Conservation (phyloP, 2,797 vertebrate species). For the Selene dorsalis region DNA sequence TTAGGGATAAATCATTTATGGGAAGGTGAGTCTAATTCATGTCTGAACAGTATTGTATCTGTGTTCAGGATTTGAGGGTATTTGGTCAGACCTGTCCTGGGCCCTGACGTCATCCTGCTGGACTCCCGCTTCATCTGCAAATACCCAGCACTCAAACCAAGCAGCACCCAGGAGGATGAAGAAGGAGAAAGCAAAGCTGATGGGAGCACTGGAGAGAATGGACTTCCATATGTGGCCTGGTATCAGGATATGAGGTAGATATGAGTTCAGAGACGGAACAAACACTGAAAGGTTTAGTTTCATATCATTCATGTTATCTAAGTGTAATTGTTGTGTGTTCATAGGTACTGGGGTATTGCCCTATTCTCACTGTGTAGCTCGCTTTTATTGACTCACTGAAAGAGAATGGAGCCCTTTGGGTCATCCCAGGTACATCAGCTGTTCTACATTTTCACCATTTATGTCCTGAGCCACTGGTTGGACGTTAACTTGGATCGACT, state of each 20-base stretch:
- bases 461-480: background rate
- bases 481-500: too few species aligned
- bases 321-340: too few species aligned
- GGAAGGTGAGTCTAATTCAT: too few species aligned
- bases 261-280: background rate
- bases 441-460: background rate
- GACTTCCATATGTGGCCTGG: conserved; percentile 87
- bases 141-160: conserved; percentile 75
- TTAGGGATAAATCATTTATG: too few species aligned
- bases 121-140: conserved; percentile 89
- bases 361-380: conserved; percentile 86
- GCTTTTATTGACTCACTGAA: too few species aligned
- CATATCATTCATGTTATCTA: background rate
- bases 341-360: conserved; percentile 87
- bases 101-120: conserved; percentile 83
- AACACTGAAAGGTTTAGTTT: background rate
- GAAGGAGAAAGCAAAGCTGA: conserved; percentile 9
- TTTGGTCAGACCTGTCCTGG: conserved; percentile 78
- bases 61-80: too few species aligned
- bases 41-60: too few species aligned
- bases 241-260: conserved; percentile 88
- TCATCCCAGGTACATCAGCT: conserved; percentile 84
- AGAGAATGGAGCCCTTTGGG: conserved; percentile 85
- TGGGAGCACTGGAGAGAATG: background rate
- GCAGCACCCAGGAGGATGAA: background rate